These are phyloP conservation scores for Morbakka virulenta DNA, from an alignment of 30 jellyfish, hydroid and myxozoan species.

Conservation along the genomic window DNA sequence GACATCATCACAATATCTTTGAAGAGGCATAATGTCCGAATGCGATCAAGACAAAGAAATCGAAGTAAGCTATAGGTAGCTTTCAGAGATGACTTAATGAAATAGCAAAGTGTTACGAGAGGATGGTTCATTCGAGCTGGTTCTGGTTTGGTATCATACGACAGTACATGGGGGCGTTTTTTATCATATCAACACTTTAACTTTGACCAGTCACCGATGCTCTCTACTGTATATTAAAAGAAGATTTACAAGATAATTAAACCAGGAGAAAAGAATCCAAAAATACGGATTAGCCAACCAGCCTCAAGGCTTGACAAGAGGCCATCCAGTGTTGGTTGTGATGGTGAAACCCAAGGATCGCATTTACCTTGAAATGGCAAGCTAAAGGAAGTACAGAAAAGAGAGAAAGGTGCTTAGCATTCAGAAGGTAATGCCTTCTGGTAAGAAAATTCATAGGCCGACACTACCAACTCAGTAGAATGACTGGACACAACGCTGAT, in stretches of 20 bases:
- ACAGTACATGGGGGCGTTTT: conserved; percentile 36
- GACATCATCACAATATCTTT: conserved; percentile 37
- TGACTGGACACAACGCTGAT: conserved; percentile 3
- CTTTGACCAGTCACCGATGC: conserved; percentile 50
- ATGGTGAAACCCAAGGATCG: no score
- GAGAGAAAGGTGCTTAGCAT: no score
- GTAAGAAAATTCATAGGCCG: no score
- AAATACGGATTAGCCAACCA: no score
- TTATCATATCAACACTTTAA: conserved; percentile 21
- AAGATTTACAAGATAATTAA: conserved; percentile 19
- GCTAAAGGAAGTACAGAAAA: no score
- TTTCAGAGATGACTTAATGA: conserved; percentile 19
- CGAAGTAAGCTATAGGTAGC: conserved; percentile 39
- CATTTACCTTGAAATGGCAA: no score
- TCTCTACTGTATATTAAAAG: conserved; percentile 45
- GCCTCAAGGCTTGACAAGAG: no score
- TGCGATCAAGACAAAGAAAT: conserved; percentile 36
- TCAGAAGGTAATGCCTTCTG: no score
- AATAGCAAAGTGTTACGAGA: conserved; percentile 20
- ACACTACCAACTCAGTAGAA: no score
- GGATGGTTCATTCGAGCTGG: conserved; percentile 39
- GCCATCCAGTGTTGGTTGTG: conserved; percentile 20
- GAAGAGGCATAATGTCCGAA: conserved; percentile 37
- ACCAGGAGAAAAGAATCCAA: conserved; percentile 48
- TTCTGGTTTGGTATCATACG: conserved; percentile 21